Conservation (phyloP, 2,797 vertebrate genomes). For the Acestrorhynchus altus region DNA sequence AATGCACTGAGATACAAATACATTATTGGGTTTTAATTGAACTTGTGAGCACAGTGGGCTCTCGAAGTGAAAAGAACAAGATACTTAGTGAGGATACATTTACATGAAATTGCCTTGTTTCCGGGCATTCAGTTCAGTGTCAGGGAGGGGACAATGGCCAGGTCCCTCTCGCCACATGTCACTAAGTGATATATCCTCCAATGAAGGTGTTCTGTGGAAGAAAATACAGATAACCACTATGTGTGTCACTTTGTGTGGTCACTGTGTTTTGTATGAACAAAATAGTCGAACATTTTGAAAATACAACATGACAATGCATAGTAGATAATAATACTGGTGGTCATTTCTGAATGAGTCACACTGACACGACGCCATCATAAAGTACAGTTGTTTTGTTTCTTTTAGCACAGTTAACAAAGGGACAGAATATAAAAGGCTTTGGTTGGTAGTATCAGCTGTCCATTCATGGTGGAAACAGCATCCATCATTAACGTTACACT, state of each 20-base stretch:
- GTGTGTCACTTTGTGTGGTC: neutral
- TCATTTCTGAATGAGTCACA: neutral
- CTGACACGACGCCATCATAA: neutral
- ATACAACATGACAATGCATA: neutral
- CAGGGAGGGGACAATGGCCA: neutral
- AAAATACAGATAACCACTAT: neutral
- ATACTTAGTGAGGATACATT: slow-evolving; percentile 19
- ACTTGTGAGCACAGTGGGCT: neutral
- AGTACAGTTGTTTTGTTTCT: neutral
- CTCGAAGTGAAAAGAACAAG: slow-evolving; percentile 23
- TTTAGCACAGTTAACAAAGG: too few species aligned
- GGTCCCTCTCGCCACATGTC: neutral
- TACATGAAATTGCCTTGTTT: slow-evolving; percentile 21
- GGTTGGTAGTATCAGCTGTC: neutral
- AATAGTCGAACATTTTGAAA: slow-evolving; percentile 4
- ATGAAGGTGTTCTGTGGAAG: neutral
- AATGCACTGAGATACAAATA: slow-evolving; percentile 16
- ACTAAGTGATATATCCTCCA: neutral
- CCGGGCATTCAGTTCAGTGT: too few species aligned
- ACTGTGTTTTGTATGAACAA: neutral
- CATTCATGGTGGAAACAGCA: neutral
- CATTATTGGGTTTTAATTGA: neutral
- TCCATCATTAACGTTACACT: neutral
- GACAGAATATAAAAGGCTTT: neutral
- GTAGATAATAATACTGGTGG: neutral